These are phyloP conservation scores for Syndactyla subalaris DNA, from an alignment of 2,797 vertebrate species.

Conservation along the genomic window DNA sequence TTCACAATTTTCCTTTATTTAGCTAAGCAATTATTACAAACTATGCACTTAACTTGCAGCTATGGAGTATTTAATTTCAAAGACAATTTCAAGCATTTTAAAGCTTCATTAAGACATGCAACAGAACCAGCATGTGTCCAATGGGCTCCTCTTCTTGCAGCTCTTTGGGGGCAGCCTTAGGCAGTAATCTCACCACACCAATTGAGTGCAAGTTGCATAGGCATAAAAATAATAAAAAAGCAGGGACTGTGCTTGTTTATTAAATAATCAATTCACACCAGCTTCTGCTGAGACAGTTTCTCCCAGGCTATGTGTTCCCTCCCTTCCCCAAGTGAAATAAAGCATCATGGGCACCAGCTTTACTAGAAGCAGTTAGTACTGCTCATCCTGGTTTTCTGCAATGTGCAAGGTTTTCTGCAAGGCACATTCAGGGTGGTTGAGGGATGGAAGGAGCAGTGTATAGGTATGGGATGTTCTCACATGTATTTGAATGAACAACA, in stretches of 20 bases:
- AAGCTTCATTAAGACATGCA: constrained; percentile 31
- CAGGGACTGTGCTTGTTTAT: background rate
- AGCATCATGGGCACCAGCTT: background rate
- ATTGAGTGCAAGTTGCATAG: background rate
- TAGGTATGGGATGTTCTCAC: background rate
- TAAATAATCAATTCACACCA: constrained; percentile 27
- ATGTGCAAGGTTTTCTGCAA: background rate
- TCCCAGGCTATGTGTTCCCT: background rate
- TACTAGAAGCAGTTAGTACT: background rate
- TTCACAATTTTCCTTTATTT: constrained; percentile 34
- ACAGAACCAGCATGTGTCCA: background rate
- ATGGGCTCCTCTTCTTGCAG: background rate
- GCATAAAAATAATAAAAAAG: constrained; percentile 21
- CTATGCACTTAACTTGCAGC: background rate
- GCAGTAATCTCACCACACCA: background rate
- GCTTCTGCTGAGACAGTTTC: background rate
- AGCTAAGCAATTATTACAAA: constrained; percentile 10
- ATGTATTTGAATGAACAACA: background rate
- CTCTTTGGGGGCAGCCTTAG: background rate
- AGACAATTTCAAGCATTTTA: constrained; percentile 29
- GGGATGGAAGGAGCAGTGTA: background rate
- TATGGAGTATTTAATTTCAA: constrained; percentile 33
- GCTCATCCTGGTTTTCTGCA: background rate
- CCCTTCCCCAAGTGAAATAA: background rate
- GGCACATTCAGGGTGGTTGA: background rate